Evolutionary conservation across 2,113 vertebrate species (phyloP).

Genomic region (Gallinago paraguaiae): DNA sequence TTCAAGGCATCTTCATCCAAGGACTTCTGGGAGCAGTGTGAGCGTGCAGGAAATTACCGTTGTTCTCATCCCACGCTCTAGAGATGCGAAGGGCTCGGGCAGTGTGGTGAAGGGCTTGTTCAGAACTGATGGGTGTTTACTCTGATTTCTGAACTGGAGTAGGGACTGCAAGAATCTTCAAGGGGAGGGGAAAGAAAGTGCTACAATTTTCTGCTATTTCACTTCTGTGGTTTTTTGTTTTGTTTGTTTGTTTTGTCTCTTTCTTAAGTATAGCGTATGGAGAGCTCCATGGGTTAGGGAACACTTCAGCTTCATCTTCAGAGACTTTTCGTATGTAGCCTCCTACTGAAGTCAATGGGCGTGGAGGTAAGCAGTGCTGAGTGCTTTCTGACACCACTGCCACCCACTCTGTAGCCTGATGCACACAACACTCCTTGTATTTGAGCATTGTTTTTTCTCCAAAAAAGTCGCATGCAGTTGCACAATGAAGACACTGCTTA

Average conservation of each 20-base stretch:
- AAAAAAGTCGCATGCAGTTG: slow-evolving; percentile 19
- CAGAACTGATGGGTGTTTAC: neutral
- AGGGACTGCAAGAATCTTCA: neutral
- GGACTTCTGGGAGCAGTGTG: neutral
- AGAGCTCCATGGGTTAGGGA: slow-evolving; percentile 51
- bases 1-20: neutral
- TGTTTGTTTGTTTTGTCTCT: slow-evolving; percentile 51
- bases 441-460: slow-evolving; percentile 19
- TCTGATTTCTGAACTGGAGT: neutral
- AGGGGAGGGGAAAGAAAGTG: neutral
- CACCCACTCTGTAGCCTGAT: slow-evolving; percentile 47
- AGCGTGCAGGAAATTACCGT: neutral
- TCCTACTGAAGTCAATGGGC: slow-evolving; percentile 61
- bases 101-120: neutral
- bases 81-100: neutral
- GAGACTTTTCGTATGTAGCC: slow-evolving; percentile 44
- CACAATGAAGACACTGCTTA: slow-evolving; percentile 41
- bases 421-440: slow-evolving; percentile 33
- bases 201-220: slow-evolving; percentile 19
- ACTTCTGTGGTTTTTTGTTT: slow-evolving; percentile 47
- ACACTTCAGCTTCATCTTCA: slow-evolving; percentile 22
- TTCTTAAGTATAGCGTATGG: slow-evolving; percentile 47
- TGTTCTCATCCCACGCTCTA: neutral
- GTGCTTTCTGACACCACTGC: slow-evolving; percentile 1
- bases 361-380: slow-evolving; percentile 50